A percentile compares a stretch with the other conserved stretches of the same genome.
Conservation (phyloP, 1,140 invertebrate species). For the Diachasma alloeum region DNA sequence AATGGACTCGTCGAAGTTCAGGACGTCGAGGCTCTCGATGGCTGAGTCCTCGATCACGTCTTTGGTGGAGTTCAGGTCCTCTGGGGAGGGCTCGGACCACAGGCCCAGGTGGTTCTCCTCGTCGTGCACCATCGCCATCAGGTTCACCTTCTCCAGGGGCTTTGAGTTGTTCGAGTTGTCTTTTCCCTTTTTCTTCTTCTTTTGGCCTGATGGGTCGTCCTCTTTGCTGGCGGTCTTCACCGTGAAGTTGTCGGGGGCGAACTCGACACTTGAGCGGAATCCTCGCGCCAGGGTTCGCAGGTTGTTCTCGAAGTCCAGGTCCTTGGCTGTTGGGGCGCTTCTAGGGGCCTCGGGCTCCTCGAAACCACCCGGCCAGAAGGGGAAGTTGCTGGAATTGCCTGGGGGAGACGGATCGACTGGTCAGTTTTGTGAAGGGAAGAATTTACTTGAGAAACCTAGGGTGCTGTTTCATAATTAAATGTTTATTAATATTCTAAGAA, state of each 20-base stretch:
- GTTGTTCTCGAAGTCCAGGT: conserved; percentile 66
- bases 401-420: no score
- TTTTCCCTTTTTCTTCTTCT: conserved; percentile 19
- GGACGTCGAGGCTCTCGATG: conserved; percentile 50
- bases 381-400: conserved; percentile 74
- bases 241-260: conserved; percentile 64
- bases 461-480: no score
- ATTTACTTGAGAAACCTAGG: no score
- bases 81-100: conserved; percentile 20
- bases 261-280: conserved; percentile 68
- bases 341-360: conserved; percentile 67
- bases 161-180: neutral
- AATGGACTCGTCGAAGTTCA: conserved; percentile 53
- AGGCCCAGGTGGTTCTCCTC: conserved; percentile 37
- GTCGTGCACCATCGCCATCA: conserved; percentile 43
- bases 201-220: neutral
- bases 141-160: conserved; percentile 36
- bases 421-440: no score
- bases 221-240: conserved; percentile 40
- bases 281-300: conserved; percentile 73
- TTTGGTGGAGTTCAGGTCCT: neutral
- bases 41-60: conserved; percentile 15
- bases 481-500: no score
- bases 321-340: conserved; percentile 29
- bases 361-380: conserved; percentile 84